A percentile compares a stretch with the other conserved stretches of the same genome.
Conservation (phyloP, 2,113 vertebrate species). For the Haliaeetus leucogaster region DNA sequence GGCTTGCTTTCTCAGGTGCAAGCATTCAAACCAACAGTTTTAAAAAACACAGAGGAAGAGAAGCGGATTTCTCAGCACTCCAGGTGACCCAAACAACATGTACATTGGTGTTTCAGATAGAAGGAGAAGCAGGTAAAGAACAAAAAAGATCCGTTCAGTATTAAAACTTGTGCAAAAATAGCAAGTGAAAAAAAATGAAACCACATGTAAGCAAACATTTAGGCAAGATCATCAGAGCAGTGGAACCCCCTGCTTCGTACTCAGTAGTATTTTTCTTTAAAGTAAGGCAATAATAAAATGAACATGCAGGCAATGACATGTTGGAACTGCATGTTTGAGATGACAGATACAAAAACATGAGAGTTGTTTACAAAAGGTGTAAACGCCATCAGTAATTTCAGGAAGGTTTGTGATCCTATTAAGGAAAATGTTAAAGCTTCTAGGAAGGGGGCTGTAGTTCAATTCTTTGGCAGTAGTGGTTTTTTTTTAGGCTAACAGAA, state of each 20-base stretch:
- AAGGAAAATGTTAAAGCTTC: slow-evolving; percentile 73
- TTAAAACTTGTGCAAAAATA: slow-evolving; percentile 64
- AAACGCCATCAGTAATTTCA: slow-evolving; percentile 53
- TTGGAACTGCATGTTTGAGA: slow-evolving; percentile 77
- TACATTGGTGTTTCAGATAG: slow-evolving; percentile 42
- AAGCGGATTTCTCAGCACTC: slow-evolving; percentile 56
- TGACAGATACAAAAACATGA: slow-evolving; percentile 65
- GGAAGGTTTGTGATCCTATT: slow-evolving; percentile 63
- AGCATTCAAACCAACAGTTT: slow-evolving; percentile 35
- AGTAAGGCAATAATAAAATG: slow-evolving; percentile 87
- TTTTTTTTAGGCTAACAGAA: slow-evolving; percentile 83
- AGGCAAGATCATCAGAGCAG: slow-evolving; percentile 67
- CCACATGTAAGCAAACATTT: slow-evolving; percentile 67
- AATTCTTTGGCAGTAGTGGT: slow-evolving; percentile 98
- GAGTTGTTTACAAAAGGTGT: slow-evolving; percentile 67
- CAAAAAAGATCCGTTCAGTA: slow-evolving; percentile 24
- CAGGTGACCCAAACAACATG: slow-evolving; percentile 53
- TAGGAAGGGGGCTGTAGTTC: slow-evolving; percentile 74
- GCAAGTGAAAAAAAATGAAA: slow-evolving; percentile 68
- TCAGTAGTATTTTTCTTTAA: slow-evolving; percentile 78
- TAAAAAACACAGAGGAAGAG: slow-evolving; percentile 6
- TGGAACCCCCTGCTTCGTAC: slow-evolving; percentile 72
- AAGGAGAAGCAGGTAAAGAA: slow-evolving; percentile 21
- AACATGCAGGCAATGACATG: slow-evolving; percentile 73
- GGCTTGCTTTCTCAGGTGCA: not conserved